Evolutionary conservation across 2,797 vertebrate species (phyloP).

Genomic region (Zenarchopterus dispar): DNA sequence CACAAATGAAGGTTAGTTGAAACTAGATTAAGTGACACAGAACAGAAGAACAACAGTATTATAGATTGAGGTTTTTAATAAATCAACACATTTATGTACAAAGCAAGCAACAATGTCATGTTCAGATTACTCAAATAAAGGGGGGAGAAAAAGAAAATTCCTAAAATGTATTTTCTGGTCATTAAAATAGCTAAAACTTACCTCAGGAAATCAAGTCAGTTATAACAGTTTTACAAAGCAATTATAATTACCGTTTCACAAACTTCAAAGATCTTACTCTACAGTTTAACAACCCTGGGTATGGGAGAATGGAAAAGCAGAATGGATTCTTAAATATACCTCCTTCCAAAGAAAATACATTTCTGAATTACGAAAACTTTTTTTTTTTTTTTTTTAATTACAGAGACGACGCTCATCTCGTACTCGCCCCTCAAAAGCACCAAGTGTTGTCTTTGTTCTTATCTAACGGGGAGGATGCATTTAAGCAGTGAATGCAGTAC

Average conservation of each 20-base stretch:
- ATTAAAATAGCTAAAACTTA: slow-evolving; percentile 74
- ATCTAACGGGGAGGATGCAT: slow-evolving; percentile 11
- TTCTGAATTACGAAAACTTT: slow-evolving; percentile 9
- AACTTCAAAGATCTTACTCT: slow-evolving; percentile 37
- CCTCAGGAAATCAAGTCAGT: slow-evolving; percentile 45
- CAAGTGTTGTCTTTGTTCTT: slow-evolving; percentile 53
- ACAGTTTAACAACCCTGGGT: slow-evolving; percentile 58
- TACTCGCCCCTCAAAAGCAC: slow-evolving; percentile 52
- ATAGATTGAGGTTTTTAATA: slow-evolving; percentile 82
- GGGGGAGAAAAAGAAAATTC: slow-evolving; percentile 45
- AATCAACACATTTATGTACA: slow-evolving; percentile 86
- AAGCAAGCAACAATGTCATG: slow-evolving; percentile 80
- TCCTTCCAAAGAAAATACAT: slow-evolving; percentile 27
- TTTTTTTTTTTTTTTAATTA: slow-evolving; percentile 22
- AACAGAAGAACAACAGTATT: slow-evolving; percentile 5
- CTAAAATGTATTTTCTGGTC: slow-evolving; percentile 62
- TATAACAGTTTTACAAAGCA: slow-evolving; percentile 50
- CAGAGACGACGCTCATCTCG: slow-evolving; percentile 16
- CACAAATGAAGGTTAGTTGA: neutral
- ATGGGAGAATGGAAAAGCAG: slow-evolving; percentile 17
- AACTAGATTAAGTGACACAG: neutral
- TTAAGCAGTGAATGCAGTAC: neutral
- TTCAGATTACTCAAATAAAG: slow-evolving; percentile 61
- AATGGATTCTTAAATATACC: slow-evolving; percentile 17
- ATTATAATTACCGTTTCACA: slow-evolving; percentile 48